A percentile compares a stretch with the other conserved stretches of the same genome.
Conservation (phyloP, 2,888 invertebrate genomes). For the Iphiclides podalirius region DNA sequence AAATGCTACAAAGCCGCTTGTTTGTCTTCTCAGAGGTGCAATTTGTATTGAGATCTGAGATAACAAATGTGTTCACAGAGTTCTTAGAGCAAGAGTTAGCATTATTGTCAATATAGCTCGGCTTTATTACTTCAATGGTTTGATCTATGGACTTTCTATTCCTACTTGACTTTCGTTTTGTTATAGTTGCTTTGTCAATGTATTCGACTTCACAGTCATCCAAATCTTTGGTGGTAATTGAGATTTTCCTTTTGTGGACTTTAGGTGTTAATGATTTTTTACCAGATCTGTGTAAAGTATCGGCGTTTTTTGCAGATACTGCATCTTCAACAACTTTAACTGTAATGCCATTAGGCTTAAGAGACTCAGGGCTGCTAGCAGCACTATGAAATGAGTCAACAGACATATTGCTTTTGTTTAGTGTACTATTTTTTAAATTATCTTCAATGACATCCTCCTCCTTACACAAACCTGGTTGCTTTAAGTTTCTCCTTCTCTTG, state of each 20-base stretch:
- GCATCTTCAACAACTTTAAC: neutral
- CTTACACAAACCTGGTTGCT: conserved; percentile 33
- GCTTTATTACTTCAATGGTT: conserved; percentile 26
- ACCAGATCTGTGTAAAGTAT: neutral
- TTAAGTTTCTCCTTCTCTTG: conserved; percentile 49
- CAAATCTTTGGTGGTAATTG: neutral
- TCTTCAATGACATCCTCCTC: conserved; percentile 33
- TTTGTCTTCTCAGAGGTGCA: too few relatives aligned
- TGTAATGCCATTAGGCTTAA: conserved; percentile 5
- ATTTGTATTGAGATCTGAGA: too few relatives aligned
- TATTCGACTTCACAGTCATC: conserved; percentile 12
- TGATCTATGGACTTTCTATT: conserved; percentile 22
- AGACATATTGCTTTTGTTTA: conserved; percentile 45
- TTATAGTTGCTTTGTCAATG: conserved; percentile 5
- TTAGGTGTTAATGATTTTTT: conserved; percentile 13
- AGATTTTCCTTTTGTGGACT: conserved; percentile 3
- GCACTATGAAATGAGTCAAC: conserved; percentile 65
- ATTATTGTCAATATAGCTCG: neutral
- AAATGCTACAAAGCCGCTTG: too few relatives aligned
- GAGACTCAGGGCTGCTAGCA: conserved; percentile 51
- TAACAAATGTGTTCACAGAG: too few relatives aligned
- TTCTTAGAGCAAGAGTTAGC: too few relatives aligned
- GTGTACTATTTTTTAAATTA: conserved; percentile 16
- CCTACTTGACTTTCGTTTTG: conserved; percentile 22
- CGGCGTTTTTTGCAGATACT: neutral